Base-by-base conservation (phyloP, 2,113 vertebrate species). In the Puntigrus tetrazona region DNA sequence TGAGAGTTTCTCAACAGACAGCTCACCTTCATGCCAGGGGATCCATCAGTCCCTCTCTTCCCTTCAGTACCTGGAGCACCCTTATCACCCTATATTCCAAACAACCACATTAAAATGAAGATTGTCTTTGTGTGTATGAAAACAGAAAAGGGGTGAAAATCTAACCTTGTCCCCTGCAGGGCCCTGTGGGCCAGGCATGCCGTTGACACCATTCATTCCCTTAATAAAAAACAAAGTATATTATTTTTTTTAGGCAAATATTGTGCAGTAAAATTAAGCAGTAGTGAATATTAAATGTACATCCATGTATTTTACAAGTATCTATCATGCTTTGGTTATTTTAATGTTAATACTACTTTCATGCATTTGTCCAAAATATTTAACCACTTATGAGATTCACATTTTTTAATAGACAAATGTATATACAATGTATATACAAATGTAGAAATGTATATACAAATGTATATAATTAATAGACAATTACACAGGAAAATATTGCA, bases 131-230 rank as follows among this genome's bases (percentile, higher is more conserved):
- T 31, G 7, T 75, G 16, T 50, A 47, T 27, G 11, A 38, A 20
- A 43, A 20, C 75, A 52, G 31, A 14, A 67, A 6, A 67, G 7
- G 22, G 36, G 59, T 61, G 7, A 11, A 43, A 27, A 61, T 22
- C 83, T 0, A 80, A 96, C 95, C 94, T 96, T 96, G 29, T 91
- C 88, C 31, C 95, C 93, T n/a, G 87, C 84, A 77, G 87, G 90
- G 76, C 93, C 96, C n/a, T 84, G 83, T 1, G 88, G 89, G 31
- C 95, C 96, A 87, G 93, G 90, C 0, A 92, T 90, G 59, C 95
- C 94, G 14, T 92, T 91, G 1, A 67, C 84, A 43, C 95, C 95
- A 3, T 92, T 90, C 6, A 94, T 92, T 27, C 96, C 96, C 95
- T 96, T 87, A 43, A 61, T 67, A 1, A 81, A 81, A 43, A 50